Evolutionary conservation across 2,888 invertebrate genomes (phyloP).

Genomic region (Lapara coniferarum): DNA sequence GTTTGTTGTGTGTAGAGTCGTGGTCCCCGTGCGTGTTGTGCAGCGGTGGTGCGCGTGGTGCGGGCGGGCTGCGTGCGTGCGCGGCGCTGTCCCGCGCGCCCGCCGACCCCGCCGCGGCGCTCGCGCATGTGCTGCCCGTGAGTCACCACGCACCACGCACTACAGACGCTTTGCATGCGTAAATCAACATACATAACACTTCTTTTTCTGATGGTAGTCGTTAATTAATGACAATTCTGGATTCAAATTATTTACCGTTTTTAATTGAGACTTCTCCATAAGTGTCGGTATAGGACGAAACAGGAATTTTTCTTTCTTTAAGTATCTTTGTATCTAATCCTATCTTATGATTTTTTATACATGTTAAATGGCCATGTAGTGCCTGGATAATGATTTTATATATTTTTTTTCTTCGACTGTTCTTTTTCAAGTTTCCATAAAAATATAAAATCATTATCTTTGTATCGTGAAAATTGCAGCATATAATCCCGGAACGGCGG

Average conservation of each 20-base stretch:
- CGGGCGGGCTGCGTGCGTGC: conserved; percentile 7
- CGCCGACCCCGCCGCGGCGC: not conserved
- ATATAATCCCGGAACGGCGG: not conserved
- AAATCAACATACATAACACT: not conserved
- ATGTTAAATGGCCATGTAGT: too few relatives aligned
- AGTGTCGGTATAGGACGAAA: too few relatives aligned
- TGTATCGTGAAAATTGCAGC: not conserved
- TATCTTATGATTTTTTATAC: too few relatives aligned
- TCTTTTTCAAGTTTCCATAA: too few relatives aligned
- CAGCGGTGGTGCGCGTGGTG: not conserved
- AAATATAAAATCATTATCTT: too few relatives aligned
- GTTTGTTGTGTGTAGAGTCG: not conserved
- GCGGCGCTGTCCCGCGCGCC: conserved; percentile 5
- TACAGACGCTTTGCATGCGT: not conserved
- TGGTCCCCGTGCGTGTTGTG: not conserved
- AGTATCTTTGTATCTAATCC: not conserved
- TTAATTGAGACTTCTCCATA: too few relatives aligned
- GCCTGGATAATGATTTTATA: too few relatives aligned
- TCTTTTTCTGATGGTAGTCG: not conserved
- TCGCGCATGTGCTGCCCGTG: not conserved
- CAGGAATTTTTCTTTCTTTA: too few relatives aligned
- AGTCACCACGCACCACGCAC: not conserved
- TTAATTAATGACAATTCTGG: too few relatives aligned
- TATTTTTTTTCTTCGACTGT: too few relatives aligned
- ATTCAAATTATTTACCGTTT: too few relatives aligned